A percentile compares a stretch with the other conserved stretches of the same genome.
Conservation (phyloP, 92 coral and sea anemone species). For the Parazoanthus swiftii region DNA sequence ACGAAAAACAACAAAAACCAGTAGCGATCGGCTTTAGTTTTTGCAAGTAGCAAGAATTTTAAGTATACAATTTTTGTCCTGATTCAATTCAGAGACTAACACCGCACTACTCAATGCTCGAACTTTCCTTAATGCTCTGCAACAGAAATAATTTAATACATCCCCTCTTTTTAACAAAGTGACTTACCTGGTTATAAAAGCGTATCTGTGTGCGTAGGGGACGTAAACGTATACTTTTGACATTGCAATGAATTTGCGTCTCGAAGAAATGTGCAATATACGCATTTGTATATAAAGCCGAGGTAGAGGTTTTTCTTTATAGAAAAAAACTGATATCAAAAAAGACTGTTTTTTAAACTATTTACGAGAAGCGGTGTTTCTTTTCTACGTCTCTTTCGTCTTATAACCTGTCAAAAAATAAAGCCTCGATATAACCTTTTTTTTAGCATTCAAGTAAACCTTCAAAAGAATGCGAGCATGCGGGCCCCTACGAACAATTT, state of each 20-base stretch:
- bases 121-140: too few relatives aligned
- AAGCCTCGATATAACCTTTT: too few relatives aligned
- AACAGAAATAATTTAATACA: background rate
- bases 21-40: background rate
- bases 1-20: background rate
- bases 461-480: too few relatives aligned
- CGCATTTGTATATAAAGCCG: background rate
- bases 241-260: background rate
- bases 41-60: background rate
- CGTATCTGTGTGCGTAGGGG: background rate
- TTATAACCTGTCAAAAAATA: too few relatives aligned
- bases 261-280: background rate
- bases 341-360: too few relatives aligned
- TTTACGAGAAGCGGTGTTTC: too few relatives aligned
- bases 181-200: background rate
- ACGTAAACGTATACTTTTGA: background rate
- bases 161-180: background rate
- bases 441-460: too few relatives aligned
- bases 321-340: too few relatives aligned
- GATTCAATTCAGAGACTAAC: too few relatives aligned
- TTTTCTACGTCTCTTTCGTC: too few relatives aligned
- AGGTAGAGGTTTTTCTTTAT: background rate
- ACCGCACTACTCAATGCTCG: too few relatives aligned
- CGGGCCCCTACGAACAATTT: too few relatives aligned
- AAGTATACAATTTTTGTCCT: background rate